These are phyloP conservation scores for Onthophagus taurus DNA, from an alignment of 1,140 invertebrate species.

Conservation along the genomic window DNA sequence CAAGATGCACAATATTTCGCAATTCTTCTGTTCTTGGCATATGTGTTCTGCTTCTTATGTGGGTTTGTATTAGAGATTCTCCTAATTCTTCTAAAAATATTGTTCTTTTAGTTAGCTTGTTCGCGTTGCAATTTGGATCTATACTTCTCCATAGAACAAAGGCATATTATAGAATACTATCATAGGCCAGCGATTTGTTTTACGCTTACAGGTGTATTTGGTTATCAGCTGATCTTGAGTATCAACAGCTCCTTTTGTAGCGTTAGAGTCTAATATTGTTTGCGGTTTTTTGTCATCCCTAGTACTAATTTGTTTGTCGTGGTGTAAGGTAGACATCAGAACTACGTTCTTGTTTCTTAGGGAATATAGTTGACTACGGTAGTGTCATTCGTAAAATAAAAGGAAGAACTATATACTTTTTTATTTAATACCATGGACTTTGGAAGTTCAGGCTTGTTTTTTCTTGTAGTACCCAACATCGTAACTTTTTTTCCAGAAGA, in stretches of 20 bases:
- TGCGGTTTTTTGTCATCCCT: not conserved
- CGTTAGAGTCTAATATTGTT: not conserved
- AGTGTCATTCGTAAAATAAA: constrained; percentile 1
- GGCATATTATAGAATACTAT: too few relatives aligned
- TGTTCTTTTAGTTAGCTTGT: not conserved
- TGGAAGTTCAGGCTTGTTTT: not conserved
- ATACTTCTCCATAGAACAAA: constrained; percentile 1
- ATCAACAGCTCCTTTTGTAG: too few relatives aligned
- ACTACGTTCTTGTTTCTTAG: not conserved
- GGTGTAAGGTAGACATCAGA: not conserved
- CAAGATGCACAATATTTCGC: not conserved
- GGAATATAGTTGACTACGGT: constrained; percentile 1
- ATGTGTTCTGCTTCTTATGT: not conserved
- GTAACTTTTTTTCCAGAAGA: not conserved
- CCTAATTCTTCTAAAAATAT: constrained; percentile 1
- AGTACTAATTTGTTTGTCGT: constrained; percentile 1
- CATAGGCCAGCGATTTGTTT: constrained; percentile 1
- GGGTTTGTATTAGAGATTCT: not conserved
- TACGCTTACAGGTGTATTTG: not conserved
- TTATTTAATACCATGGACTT: not conserved
- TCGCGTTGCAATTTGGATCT: not conserved
- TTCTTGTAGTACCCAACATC: constrained; percentile 1
- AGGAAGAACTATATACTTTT: not conserved
- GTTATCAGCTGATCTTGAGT: too few relatives aligned
- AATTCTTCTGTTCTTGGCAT: not conserved